phyloP scores from a whole-genome alignment of 35 echinoderm and acorn worm genomes.

The Amphiura filiformis region DNA sequence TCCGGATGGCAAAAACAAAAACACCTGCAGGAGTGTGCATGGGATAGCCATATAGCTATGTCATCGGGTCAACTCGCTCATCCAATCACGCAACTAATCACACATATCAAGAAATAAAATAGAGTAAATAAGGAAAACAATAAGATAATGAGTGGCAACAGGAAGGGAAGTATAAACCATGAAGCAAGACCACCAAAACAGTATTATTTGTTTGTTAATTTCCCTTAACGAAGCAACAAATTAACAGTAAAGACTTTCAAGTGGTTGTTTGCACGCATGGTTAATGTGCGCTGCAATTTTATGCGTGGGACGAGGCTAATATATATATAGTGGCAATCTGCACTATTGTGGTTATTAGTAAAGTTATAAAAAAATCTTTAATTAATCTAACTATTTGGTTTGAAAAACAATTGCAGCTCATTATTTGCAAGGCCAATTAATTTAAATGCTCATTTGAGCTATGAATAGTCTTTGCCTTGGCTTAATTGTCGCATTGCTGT shows the following conservation, averaged over 20 bases:
- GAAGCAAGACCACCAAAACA: neutral
- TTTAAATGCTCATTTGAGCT: neutral
- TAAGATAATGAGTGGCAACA: neutral
- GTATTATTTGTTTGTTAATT: neutral
- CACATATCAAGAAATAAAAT: neutral
- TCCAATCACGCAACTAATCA: too few relatives aligned
- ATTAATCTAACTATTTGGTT: neutral
- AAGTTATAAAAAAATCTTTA: neutral
- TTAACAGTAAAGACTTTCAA: neutral
- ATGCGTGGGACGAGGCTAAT: neutral
- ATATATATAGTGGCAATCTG: neutral
- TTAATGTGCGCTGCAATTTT: neutral
- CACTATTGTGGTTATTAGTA: constrained; percentile 7
- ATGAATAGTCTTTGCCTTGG: neutral
- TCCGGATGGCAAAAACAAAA: too few relatives aligned
- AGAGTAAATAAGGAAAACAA: neutral
- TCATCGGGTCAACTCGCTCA: too few relatives aligned
- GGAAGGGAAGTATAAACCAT: neutral
- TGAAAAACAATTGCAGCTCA: neutral
- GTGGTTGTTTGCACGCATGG: constrained; percentile 1
- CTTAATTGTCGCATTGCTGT: neutral
- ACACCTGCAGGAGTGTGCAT: too few relatives aligned
- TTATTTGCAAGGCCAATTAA: neutral
- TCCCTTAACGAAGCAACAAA: constrained; percentile 7
- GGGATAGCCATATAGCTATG: too few relatives aligned